Evolutionary conservation across 1,140 invertebrate species (phyloP), one percentile per base, ranked within the genome.

Genomic region (Nymphalis io): DNA sequence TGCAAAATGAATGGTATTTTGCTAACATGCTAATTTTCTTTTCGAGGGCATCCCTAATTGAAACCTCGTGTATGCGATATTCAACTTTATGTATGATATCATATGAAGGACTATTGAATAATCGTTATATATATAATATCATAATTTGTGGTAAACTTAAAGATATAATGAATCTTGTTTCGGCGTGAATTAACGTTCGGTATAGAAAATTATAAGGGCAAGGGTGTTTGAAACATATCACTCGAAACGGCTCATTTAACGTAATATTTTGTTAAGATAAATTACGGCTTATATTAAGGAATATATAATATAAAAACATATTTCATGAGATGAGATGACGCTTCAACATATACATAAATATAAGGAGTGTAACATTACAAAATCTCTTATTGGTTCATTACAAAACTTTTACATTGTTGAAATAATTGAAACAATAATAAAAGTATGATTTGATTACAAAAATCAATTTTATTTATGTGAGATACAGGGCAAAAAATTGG

Each of bases 151-250:
- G 48, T 62, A 18, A n/a, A 42, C 60, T 62, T 62, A 16, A 69
- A 69, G 39, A 57, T 62, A 62, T 62, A 62, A 62, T 69, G 46
- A 69, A 58, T 62, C 38, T 61, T 53, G 44, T 46, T 21, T 69
- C 66, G 20, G 60, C 39, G 59, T 44, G 38, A 53, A 61, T 68
- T 61, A 61, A 57, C 21, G 67, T 16, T 33, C 48, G 51, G 60
- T 62, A 40, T 62, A 10, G 21, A 21, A 60, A 60, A 61, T 60
- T 53, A 69, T 51, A 11, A 13, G 44, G 12, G 27, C 39, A 61
- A 48, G 42, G 44, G 44, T 55, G 20, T 60, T 53, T 68, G 59
- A n/a, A 60, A 68, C 15, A 8, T 61, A 55, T 61, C 16, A 68
- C n/a, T 27, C 20, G 61, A 40, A 61, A 68, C 40, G 60, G 40